A percentile compares a stretch with the other conserved stretches of the same genome.
phyloP scores from a whole-genome alignment of 2,113 vertebrate genomes.

The Macroglossus sobrinus region DNA sequence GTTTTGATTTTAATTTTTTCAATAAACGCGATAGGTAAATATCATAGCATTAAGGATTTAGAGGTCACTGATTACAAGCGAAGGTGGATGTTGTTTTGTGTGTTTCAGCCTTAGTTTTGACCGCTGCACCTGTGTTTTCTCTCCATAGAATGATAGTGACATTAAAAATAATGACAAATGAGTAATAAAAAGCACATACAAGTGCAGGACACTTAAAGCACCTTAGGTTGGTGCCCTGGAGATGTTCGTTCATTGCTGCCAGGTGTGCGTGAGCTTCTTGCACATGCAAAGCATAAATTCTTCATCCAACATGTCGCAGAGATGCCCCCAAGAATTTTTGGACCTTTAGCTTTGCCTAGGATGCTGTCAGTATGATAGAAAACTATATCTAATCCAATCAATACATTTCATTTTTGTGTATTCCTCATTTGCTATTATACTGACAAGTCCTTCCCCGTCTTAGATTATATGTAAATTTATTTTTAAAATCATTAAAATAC shows the following conservation, averaged over 20 bases:
- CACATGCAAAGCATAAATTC: not conserved
- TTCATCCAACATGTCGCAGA: not conserved
- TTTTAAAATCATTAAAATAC: not conserved
- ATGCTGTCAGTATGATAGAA: not conserved
- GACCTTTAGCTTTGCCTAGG: not conserved
- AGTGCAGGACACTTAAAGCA: not conserved
- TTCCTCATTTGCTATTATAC: not conserved
- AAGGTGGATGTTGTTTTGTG: not conserved
- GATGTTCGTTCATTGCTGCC: not conserved
- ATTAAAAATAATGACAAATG: not conserved
- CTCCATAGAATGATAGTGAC: not conserved
- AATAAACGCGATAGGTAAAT: not conserved
- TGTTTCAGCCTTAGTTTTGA: not conserved
- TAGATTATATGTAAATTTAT: not conserved
- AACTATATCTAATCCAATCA: not conserved
- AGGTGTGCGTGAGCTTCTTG: not conserved
- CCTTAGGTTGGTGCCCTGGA: no score
- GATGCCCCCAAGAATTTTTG: not conserved
- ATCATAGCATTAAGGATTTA: not conserved
- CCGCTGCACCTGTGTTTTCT: not conserved
- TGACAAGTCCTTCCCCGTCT: not conserved
- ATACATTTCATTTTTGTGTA: not conserved
- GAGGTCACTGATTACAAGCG: not conserved
- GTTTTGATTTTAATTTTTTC: not conserved
- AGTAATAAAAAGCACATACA: not conserved